These are phyloP conservation scores for Uromys caudimaculatus DNA, from an alignment of 2,797 vertebrate species.

Conservation along the genomic window DNA sequence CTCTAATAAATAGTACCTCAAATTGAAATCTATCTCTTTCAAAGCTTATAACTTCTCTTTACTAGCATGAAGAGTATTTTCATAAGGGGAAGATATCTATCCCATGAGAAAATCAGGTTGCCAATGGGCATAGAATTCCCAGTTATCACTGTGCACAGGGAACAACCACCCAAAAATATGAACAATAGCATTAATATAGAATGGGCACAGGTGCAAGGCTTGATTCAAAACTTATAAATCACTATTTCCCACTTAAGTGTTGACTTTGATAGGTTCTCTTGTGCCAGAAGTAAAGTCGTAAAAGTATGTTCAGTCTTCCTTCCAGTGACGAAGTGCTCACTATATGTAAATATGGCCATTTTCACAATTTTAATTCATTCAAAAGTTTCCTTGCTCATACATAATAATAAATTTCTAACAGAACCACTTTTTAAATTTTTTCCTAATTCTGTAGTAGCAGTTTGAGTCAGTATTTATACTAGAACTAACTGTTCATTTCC, in stretches of 20 bases:
- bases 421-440: not conserved
- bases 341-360: not conserved
- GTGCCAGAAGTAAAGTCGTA: not conserved
- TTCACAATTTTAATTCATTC: slow-evolving; percentile 26
- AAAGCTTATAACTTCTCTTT: not conserved
- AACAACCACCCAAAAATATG: not conserved
- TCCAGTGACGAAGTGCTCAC: not conserved
- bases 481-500: not conserved
- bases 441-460: not conserved
- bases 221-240: not conserved
- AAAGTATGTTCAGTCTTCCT: not conserved
- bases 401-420: not conserved
- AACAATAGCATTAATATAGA: not conserved
- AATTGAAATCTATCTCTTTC: not conserved
- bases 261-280: slow-evolving; percentile 28
- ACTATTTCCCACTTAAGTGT: not conserved
- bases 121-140: not conserved
- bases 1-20: not conserved
- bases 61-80: not conserved
- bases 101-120: not conserved
- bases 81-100: not conserved
- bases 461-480: not conserved
- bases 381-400: not conserved
- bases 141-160: not conserved
- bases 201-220: not conserved